Conservation (phyloP, 1,140 invertebrate genomes). For the Drosophila fuyamai region DNA sequence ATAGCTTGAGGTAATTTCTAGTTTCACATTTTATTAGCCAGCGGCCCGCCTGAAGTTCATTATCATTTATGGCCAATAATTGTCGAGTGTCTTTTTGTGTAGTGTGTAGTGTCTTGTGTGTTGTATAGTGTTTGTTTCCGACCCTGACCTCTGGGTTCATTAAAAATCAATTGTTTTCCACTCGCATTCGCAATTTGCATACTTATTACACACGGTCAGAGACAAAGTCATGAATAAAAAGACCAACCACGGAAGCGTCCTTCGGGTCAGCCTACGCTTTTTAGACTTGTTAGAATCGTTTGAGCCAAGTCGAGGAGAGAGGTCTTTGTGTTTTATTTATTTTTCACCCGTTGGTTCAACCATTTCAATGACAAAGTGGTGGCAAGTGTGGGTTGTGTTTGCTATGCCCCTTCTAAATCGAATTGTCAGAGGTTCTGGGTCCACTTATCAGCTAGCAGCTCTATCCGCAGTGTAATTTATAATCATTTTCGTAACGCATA, state of each 20-base stretch:
- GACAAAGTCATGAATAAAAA: slow-evolving; percentile 8
- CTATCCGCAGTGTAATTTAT: slow-evolving; percentile 70
- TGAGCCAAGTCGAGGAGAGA: slow-evolving; percentile 14
- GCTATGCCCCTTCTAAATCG: slow-evolving; percentile 60
- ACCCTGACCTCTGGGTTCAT: slow-evolving; percentile 53
- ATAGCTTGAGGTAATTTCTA: slow-evolving; percentile 62
- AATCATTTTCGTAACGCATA: slow-evolving; percentile 78
- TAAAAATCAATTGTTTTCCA: slow-evolving; percentile 60
- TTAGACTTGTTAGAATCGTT: slow-evolving; percentile 36
- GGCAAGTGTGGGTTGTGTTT: slow-evolving; percentile 52
- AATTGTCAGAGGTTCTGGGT: slow-evolving; percentile 46
- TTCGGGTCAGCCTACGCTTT: slow-evolving; percentile 36
- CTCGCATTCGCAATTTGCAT: slow-evolving; percentile 48
- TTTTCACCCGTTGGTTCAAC: slow-evolving; percentile 13
- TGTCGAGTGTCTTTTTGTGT: slow-evolving; percentile 19
- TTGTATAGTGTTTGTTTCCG: slow-evolving; percentile 4
- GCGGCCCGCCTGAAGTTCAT: slow-evolving; percentile 13
- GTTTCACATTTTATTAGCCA: slow-evolving; percentile 29
- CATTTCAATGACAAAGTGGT: slow-evolving; percentile 34
- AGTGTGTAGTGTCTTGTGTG: background rate
- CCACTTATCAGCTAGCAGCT: slow-evolving; percentile 32
- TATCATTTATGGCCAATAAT: slow-evolving; percentile 53
- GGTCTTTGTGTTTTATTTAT: slow-evolving; percentile 24
- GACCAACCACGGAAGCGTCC: slow-evolving; percentile 46
- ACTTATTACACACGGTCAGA: slow-evolving; percentile 48